Base-by-base conservation (phyloP, 2,113 vertebrate genomes). In the Arizona elegans region DNA sequence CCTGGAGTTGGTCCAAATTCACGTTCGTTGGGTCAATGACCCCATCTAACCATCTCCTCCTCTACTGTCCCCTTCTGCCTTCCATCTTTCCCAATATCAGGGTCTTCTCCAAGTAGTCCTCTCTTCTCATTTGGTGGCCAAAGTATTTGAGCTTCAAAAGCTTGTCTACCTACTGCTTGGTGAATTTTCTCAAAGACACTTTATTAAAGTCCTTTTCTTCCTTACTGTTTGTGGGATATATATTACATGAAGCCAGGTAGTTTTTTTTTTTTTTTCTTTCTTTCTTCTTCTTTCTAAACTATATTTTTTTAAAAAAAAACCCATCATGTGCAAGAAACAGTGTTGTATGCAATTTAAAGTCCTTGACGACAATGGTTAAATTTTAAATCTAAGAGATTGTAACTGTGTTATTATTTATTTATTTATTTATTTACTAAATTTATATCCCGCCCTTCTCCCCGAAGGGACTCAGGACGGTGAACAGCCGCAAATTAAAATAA, bases 281-380 rank as follows among this genome's bases (percentile, higher is more conserved):
- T n/a, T n/a, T 96, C 85, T 81, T 93, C 8, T 96, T 93, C 91
- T 90, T 96, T 96, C 96, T 90, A 96, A 55, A 24, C 23, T 55
- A 56, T 50, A 19, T 96, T 96, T 94, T 96, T 43, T 96, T 97
- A 15, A 33, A 70, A n/a, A 33, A 70, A 95, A 23, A 33, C 96
- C 91, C 90, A 53, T 62, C 55, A 12, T 53, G 75, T 96, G 93
- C 96, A 93, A 96, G 92, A 96, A 96, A 53, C 95, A 96, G 96
- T 96, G 96, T 95, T 96, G 95, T 95, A 93, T 95, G 91, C 95
- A 97, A 94, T 96, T 93, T 89, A 97, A 95, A 95, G 96, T 88
- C 93, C 24, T 93, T 97, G 96, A 47, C 96, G 97, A 88, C 91
- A 95, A 93, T 4, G 92, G 91, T 95, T 86, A 96, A 96, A 95